These are phyloP conservation scores for Colletes gigas DNA, from an alignment of 1,140 invertebrate species.

Conservation along the genomic window DNA sequence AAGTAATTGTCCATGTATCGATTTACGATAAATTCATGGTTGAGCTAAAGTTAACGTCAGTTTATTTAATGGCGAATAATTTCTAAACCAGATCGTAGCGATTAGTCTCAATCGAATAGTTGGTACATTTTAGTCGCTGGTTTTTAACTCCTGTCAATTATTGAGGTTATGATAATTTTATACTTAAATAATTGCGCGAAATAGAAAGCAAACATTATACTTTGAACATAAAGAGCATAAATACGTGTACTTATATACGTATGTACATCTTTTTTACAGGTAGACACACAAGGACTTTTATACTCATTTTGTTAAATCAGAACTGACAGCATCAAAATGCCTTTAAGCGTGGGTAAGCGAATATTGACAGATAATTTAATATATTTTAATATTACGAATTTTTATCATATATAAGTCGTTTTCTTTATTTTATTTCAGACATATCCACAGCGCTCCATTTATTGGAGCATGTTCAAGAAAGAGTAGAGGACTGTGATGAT, in stretches of 20 bases:
- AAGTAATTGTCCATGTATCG: conserved; percentile 43
- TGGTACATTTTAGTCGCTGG: background rate
- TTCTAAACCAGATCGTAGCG: background rate
- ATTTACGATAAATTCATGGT: conserved; percentile 50
- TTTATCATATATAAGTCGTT: background rate
- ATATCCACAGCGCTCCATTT: conserved; percentile 84
- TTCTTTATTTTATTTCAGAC: conserved; percentile 70
- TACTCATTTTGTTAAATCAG: background rate
- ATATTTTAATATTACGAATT: too few relatives aligned
- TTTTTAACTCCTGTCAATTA: background rate
- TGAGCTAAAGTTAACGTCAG: conserved; percentile 41
- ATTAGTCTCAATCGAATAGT: background rate
- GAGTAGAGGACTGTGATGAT: conserved; percentile 83
- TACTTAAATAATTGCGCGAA: background rate
- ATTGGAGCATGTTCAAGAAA: conserved; percentile 83
- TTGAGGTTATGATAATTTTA: conserved; percentile 21
- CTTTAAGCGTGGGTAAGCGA: conserved; percentile 71
- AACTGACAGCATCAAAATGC: conserved; percentile 63
- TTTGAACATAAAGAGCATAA: background rate
- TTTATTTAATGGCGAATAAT: background rate
- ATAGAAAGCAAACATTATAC: background rate
- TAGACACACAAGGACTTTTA: conserved; percentile 30
- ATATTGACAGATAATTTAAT: background rate
- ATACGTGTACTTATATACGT: too few relatives aligned
- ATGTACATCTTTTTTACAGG: conserved; percentile 26